These are phyloP conservation scores for Dromaius novaehollandiae DNA, from an alignment of 2,113 vertebrate species.

Conservation along the genomic window DNA sequence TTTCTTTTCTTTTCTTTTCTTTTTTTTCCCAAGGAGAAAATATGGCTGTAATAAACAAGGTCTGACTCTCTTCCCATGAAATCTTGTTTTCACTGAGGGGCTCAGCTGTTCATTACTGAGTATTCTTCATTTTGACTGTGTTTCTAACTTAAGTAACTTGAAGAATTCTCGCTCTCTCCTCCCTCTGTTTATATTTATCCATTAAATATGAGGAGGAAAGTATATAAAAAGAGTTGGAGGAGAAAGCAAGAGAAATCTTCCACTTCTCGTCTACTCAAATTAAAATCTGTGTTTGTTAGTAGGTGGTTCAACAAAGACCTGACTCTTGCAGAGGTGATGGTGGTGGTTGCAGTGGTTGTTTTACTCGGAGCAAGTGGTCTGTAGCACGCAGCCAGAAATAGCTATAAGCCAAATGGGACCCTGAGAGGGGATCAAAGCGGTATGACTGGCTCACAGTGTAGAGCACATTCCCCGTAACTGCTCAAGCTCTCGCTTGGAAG, in stretches of 20 bases:
- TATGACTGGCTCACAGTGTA: not conserved
- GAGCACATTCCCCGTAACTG: fast-evolving
- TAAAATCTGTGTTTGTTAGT: constrained; percentile 42
- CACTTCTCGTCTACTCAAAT: constrained; percentile 1
- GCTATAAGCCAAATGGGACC: not conserved
- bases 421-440: not conserved
- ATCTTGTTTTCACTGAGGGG: constrained; percentile 9
- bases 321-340: not conserved
- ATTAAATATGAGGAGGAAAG: constrained; percentile 47
- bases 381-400: not conserved
- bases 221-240: constrained; percentile 12
- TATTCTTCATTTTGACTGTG: constrained; percentile 23
- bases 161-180: not conserved
- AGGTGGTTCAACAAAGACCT: not conserved
- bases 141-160: constrained; percentile 32
- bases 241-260: constrained; percentile 8
- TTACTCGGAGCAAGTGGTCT: not conserved
- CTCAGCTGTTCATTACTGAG: constrained; percentile 50
- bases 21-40: too few relatives aligned
- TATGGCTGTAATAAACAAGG: constrained; percentile 53
- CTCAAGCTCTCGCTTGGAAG: not conserved
- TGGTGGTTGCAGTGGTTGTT: not conserved
- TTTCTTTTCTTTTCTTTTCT: too few relatives aligned
- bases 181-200: constrained; percentile 31
- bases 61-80: constrained; percentile 50